phyloP scores from a whole-genome alignment of 2,113 vertebrate genomes.

The Pelobates fuscus region DNA sequence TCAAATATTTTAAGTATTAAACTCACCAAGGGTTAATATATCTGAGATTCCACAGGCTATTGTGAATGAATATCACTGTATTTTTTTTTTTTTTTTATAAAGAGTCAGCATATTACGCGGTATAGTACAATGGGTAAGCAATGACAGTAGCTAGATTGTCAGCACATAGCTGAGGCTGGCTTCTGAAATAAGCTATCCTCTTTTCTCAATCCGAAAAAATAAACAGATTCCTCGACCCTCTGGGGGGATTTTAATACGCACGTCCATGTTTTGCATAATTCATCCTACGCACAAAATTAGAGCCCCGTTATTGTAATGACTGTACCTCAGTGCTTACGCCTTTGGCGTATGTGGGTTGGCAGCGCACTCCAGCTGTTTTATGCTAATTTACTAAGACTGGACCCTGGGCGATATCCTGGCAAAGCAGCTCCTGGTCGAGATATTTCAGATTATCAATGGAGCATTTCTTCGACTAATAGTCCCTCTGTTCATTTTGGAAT shows the following conservation, averaged over 20 bases:
- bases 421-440: constrained; percentile 1
- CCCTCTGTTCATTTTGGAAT: constrained; percentile 41
- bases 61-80: no score
- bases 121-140: no score
- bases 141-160: no score
- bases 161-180: no score
- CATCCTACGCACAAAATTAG: constrained; percentile 23
- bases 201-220: no score
- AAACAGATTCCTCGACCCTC: not conserved
- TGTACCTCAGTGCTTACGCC: not conserved
- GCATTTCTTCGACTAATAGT: constrained; percentile 18
- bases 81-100: no score
- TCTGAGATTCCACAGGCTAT: no score
- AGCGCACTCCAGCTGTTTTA: constrained; percentile 2
- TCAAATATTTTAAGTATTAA: no score
- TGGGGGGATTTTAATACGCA: not conserved
- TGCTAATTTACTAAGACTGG: not conserved
- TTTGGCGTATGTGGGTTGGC: constrained; percentile 2
- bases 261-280: not conserved
- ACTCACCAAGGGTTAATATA: no score
- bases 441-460: constrained; percentile 19
- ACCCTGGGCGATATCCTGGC: not conserved
- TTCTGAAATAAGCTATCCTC: no score
- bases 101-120: no score
- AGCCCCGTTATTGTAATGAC: constrained; percentile 15